A percentile compares a stretch with the other conserved stretches of the same genome.
Conservation (phyloP, 2,888 invertebrate genomes). For the Margaritifera margaritifera region DNA sequence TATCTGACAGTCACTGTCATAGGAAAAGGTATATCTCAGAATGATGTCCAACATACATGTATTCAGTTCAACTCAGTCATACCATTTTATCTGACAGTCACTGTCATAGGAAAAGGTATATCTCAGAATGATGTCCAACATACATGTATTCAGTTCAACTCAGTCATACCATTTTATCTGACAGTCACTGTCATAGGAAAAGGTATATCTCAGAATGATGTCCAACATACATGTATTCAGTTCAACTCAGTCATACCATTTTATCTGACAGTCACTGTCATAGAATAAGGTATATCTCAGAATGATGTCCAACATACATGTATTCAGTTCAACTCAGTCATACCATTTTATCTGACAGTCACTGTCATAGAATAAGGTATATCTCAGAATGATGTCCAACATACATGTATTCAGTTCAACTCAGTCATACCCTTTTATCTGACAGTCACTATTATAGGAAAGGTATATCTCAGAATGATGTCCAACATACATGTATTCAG, state of each 20-base stretch:
- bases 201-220: constrained; percentile 45
- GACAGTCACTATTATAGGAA: too few species aligned
- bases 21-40: constrained; percentile 43
- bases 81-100: constrained; percentile 44
- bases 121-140: constrained; percentile 45
- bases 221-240: constrained; percentile 46
- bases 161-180: constrained; percentile 42
- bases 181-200: constrained; percentile 42
- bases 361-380: too few species aligned
- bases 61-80: too few species aligned
- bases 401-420: too few species aligned
- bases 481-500: too few species aligned
- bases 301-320: constrained; percentile 46
- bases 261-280: constrained; percentile 40
- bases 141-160: too few species aligned
- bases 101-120: constrained; percentile 46
- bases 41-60: constrained; percentile 48
- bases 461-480: too few species aligned
- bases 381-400: too few species aligned
- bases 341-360: too few species aligned
- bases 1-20: constrained; percentile 41
- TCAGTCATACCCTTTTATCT: too few species aligned
- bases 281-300: constrained; percentile 46
- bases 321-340: too few species aligned
- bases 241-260: too few species aligned